These are phyloP conservation scores for Arion vulgaris DNA, from an alignment of 1,140 invertebrate genomes.

Conservation along the genomic window DNA sequence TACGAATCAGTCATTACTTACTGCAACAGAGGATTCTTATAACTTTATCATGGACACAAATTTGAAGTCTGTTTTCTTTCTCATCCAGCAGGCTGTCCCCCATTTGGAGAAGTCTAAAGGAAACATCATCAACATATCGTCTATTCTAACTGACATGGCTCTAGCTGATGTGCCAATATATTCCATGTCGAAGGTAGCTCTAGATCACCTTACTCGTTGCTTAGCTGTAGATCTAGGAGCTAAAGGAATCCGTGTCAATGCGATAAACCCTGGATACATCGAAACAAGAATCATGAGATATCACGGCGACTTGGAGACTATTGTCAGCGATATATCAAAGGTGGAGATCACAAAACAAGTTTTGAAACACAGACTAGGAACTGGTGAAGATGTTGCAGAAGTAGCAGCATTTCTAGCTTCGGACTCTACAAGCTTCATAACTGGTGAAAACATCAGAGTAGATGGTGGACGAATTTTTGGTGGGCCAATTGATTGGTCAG, in stretches of 20 bases:
- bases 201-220: background rate
- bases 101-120: slow-evolving; percentile 19
- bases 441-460: background rate
- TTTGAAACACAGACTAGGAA: background rate
- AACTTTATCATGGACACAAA: background rate
- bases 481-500: background rate
- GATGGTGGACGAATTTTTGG: background rate
- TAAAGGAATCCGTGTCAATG: slow-evolving; percentile 4
- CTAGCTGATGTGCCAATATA: background rate
- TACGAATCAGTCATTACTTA: background rate
- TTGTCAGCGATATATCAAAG: background rate
- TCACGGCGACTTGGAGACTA: background rate
- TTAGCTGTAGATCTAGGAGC: background rate
- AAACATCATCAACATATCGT: background rate
- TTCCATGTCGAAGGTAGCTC: background rate
- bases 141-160: background rate
- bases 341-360: background rate
- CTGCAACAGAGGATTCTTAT: background rate
- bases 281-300: background rate
- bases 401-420: background rate
- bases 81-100: background rate
- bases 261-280: background rate
- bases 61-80: background rate
- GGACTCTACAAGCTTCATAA: background rate
- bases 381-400: background rate